Conservation (phyloP, 2,888 invertebrate genomes). For the Agriopis aurantiaria region DNA sequence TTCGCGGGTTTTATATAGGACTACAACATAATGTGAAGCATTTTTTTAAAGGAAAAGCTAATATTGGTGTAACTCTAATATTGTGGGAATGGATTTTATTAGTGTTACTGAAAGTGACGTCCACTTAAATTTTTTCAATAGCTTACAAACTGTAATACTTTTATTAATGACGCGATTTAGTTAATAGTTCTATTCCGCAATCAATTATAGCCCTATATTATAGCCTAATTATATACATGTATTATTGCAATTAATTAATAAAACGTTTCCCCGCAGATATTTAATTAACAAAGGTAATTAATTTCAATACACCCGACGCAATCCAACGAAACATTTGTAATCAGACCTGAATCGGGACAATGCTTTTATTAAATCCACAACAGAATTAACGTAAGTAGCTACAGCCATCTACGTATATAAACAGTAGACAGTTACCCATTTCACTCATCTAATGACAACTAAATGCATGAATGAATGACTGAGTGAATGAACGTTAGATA, state of each 20-base stretch:
- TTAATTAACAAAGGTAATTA: slow-evolving; percentile 30
- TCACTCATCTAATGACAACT: too few relatives aligned
- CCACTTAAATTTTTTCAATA: too few relatives aligned
- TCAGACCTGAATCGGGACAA: slow-evolving; percentile 46
- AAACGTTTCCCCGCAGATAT: slow-evolving; percentile 22
- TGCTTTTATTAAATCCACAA: slow-evolving; percentile 37
- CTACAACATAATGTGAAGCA: too few relatives aligned
- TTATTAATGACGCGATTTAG: background rate
- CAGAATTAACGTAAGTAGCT: slow-evolving; percentile 4
- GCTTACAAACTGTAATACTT: too few relatives aligned
- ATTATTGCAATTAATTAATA: slow-evolving; percentile 20
- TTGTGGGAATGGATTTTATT: too few relatives aligned
- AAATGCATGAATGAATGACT: too few relatives aligned
- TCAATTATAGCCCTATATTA: slow-evolving; percentile 7
- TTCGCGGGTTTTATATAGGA: too few relatives aligned
- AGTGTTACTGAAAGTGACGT: too few relatives aligned
- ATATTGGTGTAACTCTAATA: too few relatives aligned
- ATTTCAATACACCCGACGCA: slow-evolving; percentile 44
- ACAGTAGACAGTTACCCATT: background rate
- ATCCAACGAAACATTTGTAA: slow-evolving; percentile 54
- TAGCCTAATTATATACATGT: too few relatives aligned
- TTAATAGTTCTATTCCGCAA: slow-evolving; percentile 2
- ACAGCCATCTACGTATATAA: background rate
- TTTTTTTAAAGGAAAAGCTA: too few relatives aligned
- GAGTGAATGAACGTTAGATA: too few relatives aligned